phyloP scores from a whole-genome alignment of 2,888 invertebrate species.

The Adela reaumurella region DNA sequence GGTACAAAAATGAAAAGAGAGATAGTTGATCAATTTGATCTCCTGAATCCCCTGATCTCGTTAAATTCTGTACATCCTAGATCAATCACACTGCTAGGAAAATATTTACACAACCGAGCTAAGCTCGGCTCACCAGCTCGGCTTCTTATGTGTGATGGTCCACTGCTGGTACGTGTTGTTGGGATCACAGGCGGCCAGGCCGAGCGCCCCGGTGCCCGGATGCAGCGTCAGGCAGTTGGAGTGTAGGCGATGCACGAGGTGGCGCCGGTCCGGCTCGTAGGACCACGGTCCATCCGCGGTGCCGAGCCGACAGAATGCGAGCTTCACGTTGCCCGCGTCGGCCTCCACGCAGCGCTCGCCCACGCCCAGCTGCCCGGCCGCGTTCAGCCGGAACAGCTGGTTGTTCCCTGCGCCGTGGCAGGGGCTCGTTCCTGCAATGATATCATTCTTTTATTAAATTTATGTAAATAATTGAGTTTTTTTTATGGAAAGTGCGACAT shows the following conservation, averaged over 20 bases:
- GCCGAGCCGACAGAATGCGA: constrained; percentile 87
- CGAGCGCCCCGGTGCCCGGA: constrained; percentile 74
- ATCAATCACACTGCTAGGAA: too few relatives aligned
- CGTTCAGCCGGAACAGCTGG: constrained; percentile 87
- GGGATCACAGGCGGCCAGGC: constrained; percentile 77
- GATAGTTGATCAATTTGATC: too few relatives aligned
- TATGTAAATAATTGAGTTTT: constrained; percentile 4
- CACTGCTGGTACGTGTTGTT: constrained; percentile 88
- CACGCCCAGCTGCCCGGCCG: constrained; percentile 89
- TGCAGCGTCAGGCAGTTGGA: constrained; percentile 82
- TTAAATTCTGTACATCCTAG: too few relatives aligned
- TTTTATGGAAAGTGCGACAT: too few relatives aligned
- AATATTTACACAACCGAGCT: too few relatives aligned
- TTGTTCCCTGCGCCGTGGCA: constrained; percentile 97
- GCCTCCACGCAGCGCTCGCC: constrained; percentile 96
- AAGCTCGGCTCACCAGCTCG: constrained; percentile 54
- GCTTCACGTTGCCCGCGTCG: constrained; percentile 78
- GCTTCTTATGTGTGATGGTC: constrained; percentile 73
- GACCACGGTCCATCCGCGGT: constrained; percentile 95
- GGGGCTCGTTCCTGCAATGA: constrained; percentile 61
- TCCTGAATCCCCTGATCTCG: too few relatives aligned
- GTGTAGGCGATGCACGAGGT: constrained; percentile 71
- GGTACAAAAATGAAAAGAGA: too few relatives aligned
- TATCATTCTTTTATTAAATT: constrained; percentile 1
- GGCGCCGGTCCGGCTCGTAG: constrained; percentile 73